phyloP scores from a whole-genome alignment of 2,797 vertebrate genomes.

The Gymnopithys bicolor region DNA sequence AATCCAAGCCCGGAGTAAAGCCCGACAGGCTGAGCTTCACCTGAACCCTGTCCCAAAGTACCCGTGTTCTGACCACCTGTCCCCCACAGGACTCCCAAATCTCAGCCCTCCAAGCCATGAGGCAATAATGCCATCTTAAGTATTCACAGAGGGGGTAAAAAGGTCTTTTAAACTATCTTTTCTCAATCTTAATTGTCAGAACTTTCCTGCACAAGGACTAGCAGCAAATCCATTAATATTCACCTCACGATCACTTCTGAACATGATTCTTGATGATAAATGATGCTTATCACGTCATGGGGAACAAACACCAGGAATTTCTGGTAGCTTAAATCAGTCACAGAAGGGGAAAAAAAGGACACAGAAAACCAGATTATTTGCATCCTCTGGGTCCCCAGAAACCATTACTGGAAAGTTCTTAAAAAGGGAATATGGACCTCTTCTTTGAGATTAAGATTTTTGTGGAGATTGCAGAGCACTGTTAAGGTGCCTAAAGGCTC shows the following conservation, averaged over 20 bases:
- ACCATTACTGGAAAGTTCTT: background rate
- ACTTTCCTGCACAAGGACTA: background rate
- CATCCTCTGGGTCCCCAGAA: background rate
- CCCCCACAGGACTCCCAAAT: background rate
- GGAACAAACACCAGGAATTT: constrained; percentile 1
- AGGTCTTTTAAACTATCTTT: background rate
- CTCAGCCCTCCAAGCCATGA: background rate
- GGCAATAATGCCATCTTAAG: background rate
- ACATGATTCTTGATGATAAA: background rate
- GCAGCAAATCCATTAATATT: background rate
- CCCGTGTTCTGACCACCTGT: background rate
- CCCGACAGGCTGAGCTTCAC: background rate
- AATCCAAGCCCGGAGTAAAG: background rate
- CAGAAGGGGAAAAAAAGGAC: too few species aligned
- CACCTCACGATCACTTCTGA: background rate
- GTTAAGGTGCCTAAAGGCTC: background rate
- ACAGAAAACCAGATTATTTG: background rate
- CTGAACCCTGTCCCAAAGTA: background rate
- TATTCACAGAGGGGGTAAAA: background rate
- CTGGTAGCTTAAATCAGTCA: background rate
- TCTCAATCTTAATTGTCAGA: background rate
- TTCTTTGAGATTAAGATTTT: background rate
- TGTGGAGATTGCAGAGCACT: background rate
- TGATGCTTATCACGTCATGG: background rate
- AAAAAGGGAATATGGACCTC: background rate